Evolutionary conservation across 2,113 vertebrate species (phyloP).

Genomic region (Zosterops pallidus): DNA sequence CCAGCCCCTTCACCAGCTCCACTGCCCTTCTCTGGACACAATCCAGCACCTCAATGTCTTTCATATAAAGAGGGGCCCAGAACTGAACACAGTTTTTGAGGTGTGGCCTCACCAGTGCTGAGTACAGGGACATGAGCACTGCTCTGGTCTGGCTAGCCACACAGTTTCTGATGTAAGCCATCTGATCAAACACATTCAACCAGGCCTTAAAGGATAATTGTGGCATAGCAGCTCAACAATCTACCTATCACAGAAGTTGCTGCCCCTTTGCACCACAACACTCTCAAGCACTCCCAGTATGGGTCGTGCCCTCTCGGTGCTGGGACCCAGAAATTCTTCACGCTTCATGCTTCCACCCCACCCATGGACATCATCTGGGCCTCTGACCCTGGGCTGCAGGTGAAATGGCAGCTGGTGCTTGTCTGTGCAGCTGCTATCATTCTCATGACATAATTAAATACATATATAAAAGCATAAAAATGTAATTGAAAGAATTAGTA

Average conservation of each 20-base stretch:
- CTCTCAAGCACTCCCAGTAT: not conserved
- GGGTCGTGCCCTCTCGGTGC: fast-evolving
- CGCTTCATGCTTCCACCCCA: not conserved
- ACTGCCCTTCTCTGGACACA: not conserved
- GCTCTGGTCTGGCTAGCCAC: not conserved
- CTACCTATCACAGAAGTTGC: not conserved
- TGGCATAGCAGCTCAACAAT: not conserved
- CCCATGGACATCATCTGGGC: not conserved
- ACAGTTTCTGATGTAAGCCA: not conserved
- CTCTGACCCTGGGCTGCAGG: not conserved
- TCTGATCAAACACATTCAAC: not conserved
- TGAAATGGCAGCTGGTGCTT: not conserved
- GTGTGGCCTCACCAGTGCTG: not conserved
- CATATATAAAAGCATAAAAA: not conserved
- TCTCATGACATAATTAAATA: not conserved
- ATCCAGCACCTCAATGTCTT: not conserved
- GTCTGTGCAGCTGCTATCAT: not conserved
- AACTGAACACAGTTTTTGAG: not conserved
- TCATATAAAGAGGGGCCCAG: not conserved
- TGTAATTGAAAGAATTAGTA: not conserved
- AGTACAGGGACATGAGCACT: no score
- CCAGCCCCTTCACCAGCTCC: not conserved
- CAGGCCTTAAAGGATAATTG: not conserved
- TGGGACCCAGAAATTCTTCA: not conserved
- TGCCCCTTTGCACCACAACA: not conserved